Evolutionary conservation across 64 coral and sea anemone genomes (phyloP).

Genomic region (Anthopleura sola): DNA sequence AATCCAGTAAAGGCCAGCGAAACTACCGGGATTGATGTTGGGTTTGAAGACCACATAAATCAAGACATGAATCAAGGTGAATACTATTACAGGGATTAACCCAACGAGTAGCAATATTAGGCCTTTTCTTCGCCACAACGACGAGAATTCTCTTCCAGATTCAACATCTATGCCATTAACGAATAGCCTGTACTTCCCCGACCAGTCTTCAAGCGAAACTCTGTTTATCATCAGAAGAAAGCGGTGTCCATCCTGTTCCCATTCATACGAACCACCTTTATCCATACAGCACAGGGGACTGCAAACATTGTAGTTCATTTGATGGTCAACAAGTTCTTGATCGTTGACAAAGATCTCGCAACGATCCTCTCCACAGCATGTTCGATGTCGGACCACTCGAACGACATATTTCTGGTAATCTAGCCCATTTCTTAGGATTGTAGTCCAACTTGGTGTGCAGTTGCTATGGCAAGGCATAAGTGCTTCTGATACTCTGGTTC

Average conservation of each 20-base stretch:
- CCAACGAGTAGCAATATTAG: not conserved
- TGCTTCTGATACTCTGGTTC: too few species aligned
- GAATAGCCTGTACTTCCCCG: slow-evolving; percentile 79
- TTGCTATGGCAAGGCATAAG: slow-evolving; percentile 74
- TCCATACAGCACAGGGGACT: slow-evolving; percentile 71
- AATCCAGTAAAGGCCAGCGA: not conserved
- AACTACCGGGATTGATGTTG: not conserved
- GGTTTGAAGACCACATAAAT: not conserved
- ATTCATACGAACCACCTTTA: slow-evolving; percentile 65
- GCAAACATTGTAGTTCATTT: slow-evolving; percentile 46
- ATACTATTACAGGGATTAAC: not conserved
- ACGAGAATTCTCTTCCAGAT: slow-evolving; percentile 71
- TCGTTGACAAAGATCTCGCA: slow-evolving; percentile 73
- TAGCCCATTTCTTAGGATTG: slow-evolving; percentile 34
- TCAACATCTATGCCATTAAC: slow-evolving; percentile 84
- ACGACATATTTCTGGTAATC: slow-evolving; percentile 74
- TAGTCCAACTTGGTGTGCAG: slow-evolving; percentile 55
- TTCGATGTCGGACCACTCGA: not conserved
- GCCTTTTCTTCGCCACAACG: slow-evolving; percentile 75
- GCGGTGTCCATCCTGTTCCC: slow-evolving; percentile 78
- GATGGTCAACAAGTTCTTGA: slow-evolving; percentile 38
- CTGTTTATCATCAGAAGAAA: slow-evolving; percentile 73
- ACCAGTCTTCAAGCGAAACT: slow-evolving; percentile 33
- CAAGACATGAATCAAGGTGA: not conserved
- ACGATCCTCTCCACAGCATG: slow-evolving; percentile 51